Base-by-base conservation (phyloP, 2,113 vertebrate species). In the Corvus hawaiiensis region DNA sequence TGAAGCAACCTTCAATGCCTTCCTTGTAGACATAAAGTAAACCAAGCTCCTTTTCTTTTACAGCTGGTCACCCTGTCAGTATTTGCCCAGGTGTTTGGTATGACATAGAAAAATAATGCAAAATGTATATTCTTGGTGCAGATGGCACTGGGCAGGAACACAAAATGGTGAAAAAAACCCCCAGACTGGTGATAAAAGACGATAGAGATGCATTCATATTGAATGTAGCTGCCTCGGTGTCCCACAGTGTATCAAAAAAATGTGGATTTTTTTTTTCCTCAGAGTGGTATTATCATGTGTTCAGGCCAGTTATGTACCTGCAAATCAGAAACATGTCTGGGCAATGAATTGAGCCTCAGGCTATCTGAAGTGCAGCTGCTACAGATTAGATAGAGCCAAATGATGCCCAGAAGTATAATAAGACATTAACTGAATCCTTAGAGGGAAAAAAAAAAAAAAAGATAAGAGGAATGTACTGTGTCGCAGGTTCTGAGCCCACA, bases 1-100 rank as follows among this genome's bases (percentile, higher is more conserved):
- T 0, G 1, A 56, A 16, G 22, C 21, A 21, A 30, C 5, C 5
- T 37, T 10, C 24, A 10, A 7, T 18, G 23, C 3, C 12, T 73
- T 77, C 23, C 10, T 37, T 33, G n/a, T 16, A 49, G 30, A 21
- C 1, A 19, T 17, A 56, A 73, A 28, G 2, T 35, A 56, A 87
- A 27, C 4, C 3, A 32, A 41, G 7, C 4, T 44, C 10, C 23
- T 59, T 75, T 58, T 16, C 11, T 24, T 48, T 89, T 37, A 22
- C 8, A 59, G 2, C 5, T 28, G 5, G 5, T 19, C 8, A 30
- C 10, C 48, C 72, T 30, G n/a, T 24, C 39, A 71, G 3, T 2
- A 32, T 84, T 80, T 68, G 43, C 28, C 3, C 6, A 27, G 5
- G 2, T 28, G 4, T 41, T 26, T 46, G 15, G 5, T 37, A 19